Conservation (phyloP, 2,888 invertebrate genomes). For the Caenorhabditis drosophilae region DNA sequence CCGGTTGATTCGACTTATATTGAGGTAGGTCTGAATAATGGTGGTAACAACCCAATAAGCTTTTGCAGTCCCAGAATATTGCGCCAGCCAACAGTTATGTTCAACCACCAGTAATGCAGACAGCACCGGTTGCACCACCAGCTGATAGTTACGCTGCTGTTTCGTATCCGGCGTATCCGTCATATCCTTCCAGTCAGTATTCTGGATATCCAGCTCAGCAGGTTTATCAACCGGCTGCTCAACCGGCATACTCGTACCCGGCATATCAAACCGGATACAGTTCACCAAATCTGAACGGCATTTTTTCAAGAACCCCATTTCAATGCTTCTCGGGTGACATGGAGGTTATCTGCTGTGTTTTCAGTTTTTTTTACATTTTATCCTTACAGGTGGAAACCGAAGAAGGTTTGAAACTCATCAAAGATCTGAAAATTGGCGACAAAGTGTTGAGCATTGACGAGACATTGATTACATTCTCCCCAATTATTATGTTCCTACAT, state of each 20-base stretch:
- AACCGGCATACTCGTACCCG: constrained; percentile 20
- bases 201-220: constrained; percentile 30
- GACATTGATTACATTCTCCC: constrained; percentile 60
- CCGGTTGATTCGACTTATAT: constrained; percentile 26
- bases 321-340: constrained; percentile 66
- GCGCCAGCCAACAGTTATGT: constrained; percentile 15
- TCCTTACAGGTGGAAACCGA: constrained; percentile 46
- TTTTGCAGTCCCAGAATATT: constrained; percentile 35
- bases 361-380: not conserved
- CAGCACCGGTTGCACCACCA: constrained; percentile 1
- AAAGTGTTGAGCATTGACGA: constrained; percentile 63
- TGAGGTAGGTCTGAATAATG: constrained; percentile 23
- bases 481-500: constrained; percentile 66
- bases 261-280: constrained; percentile 29
- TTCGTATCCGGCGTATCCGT: constrained; percentile 23
- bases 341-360: constrained; percentile 37
- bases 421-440: constrained; percentile 61
- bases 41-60: no score
- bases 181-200: constrained; percentile 17
- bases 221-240: constrained; percentile 30
- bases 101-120: constrained; percentile 17
- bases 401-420: constrained; percentile 56
- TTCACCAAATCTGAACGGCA: constrained; percentile 41
- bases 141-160: constrained; percentile 1
- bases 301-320: constrained; percentile 46